phyloP scores from a whole-genome alignment of 2,113 vertebrate genomes.

The Erpornis zantholeuca region DNA sequence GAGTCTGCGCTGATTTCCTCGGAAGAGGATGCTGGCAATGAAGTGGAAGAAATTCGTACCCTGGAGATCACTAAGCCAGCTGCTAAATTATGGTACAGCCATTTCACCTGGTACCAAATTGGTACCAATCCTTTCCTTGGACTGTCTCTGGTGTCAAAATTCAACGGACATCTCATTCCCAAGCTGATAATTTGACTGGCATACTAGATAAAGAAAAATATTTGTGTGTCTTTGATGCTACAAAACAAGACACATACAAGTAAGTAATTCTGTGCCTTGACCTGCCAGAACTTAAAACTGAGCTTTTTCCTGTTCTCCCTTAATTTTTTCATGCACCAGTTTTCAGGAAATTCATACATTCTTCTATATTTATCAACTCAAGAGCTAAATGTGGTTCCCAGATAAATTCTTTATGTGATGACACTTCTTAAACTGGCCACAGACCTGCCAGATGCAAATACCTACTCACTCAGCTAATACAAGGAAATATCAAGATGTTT shows the following conservation, averaged over 20 bases:
- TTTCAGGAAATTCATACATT: background rate
- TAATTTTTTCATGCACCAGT: background rate
- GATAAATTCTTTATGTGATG: background rate
- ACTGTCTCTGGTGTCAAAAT: background rate
- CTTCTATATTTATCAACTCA: background rate
- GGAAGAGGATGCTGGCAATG: conserved; percentile 54
- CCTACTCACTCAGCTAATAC: background rate
- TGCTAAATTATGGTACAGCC: background rate
- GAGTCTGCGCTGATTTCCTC: conserved; percentile 52
- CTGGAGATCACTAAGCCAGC: conserved; percentile 27
- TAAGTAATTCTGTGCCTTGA: background rate
- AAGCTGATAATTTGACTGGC: background rate
- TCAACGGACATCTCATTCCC: background rate
- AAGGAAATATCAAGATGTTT: background rate
- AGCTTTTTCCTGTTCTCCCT: background rate
- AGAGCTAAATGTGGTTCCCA: conserved; percentile 3
- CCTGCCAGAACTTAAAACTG: background rate
- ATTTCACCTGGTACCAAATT: background rate
- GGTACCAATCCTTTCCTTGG: background rate
- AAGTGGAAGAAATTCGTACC: conserved; percentile 48
- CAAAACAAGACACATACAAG: background rate
- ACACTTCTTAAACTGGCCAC: background rate
- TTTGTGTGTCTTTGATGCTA: background rate
- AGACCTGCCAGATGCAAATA: background rate
- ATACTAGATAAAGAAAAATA: background rate